Evolutionary conservation across 2,888 invertebrate genomes (phyloP).

Genomic region (Caenorhabditis virilis): DNA sequence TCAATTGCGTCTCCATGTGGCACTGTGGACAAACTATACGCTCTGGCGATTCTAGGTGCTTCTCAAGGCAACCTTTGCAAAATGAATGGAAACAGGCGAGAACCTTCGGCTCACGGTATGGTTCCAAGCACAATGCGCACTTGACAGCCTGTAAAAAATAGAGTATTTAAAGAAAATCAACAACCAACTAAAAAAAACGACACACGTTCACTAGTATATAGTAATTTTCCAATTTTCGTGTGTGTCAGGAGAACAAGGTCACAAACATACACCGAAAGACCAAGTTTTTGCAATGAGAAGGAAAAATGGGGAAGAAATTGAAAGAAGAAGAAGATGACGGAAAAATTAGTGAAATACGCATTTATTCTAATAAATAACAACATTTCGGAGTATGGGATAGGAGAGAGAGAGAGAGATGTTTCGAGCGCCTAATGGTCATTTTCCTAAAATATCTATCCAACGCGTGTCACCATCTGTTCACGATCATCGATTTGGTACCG

Average conservation of each 20-base stretch:
- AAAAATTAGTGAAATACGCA: too few relatives aligned
- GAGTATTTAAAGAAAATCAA: not conserved
- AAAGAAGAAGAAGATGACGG: not conserved
- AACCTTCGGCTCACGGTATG: constrained; percentile 79
- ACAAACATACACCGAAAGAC: not conserved
- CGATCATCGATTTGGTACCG: too few relatives aligned
- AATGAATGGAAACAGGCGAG: constrained; percentile 83
- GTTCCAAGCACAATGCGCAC: constrained; percentile 72
- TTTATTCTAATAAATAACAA: too few relatives aligned
- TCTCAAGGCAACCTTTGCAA: constrained; percentile 82
- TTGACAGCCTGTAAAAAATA: constrained; percentile 47
- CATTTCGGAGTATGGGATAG: too few relatives aligned
- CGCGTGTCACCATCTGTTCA: too few relatives aligned
- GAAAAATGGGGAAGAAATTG: not conserved
- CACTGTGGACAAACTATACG: constrained; percentile 79
- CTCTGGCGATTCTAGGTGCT: constrained; percentile 67
- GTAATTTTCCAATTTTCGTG: not conserved
- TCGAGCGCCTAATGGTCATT: too few relatives aligned
- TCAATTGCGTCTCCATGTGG: constrained; percentile 71
- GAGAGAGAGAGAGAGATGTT: too few relatives aligned
- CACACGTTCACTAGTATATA: not conserved
- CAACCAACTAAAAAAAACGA: not conserved
- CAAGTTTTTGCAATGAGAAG: not conserved
- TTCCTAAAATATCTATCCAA: too few relatives aligned
- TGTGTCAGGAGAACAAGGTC: not conserved